phyloP scores from a whole-genome alignment of 2,113 vertebrate species.

The Eptesicus fuscus region DNA sequence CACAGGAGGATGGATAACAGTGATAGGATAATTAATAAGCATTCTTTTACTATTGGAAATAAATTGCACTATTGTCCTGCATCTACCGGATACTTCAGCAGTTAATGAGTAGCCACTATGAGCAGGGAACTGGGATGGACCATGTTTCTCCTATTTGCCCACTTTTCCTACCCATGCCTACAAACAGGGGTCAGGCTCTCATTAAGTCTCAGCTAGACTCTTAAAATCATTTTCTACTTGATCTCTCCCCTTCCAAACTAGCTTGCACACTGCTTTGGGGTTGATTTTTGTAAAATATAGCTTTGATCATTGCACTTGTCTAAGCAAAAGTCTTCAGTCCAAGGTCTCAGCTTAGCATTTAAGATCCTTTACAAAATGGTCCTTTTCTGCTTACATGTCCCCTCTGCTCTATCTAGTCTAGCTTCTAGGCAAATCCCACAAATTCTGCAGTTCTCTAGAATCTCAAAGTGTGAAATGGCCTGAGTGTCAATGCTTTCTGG shows the following conservation, averaged over 20 bases:
- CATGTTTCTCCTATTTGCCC: neutral
- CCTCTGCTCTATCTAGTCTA: neutral
- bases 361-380: neutral
- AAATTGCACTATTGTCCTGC: neutral
- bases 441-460: neutral
- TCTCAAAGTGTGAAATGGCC: neutral
- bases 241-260: neutral
- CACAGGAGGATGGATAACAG: neutral
- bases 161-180: neutral
- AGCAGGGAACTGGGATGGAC: neutral
- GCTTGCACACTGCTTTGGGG: neutral
- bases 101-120: neutral
- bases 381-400: neutral
- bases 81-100: neutral
- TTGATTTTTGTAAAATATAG: constrained; percentile 10
- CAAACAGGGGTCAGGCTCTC: neutral
- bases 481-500: neutral
- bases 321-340: neutral
- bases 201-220: neutral
- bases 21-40: constrained; percentile 29
- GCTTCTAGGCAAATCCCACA: neutral
- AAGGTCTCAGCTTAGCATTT: neutral
- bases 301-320: neutral
- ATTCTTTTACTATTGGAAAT: constrained; percentile 37
- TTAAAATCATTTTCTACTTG: neutral